Conservation (phyloP, 1,140 invertebrate species). For the Drosophila sechellia region DNA sequence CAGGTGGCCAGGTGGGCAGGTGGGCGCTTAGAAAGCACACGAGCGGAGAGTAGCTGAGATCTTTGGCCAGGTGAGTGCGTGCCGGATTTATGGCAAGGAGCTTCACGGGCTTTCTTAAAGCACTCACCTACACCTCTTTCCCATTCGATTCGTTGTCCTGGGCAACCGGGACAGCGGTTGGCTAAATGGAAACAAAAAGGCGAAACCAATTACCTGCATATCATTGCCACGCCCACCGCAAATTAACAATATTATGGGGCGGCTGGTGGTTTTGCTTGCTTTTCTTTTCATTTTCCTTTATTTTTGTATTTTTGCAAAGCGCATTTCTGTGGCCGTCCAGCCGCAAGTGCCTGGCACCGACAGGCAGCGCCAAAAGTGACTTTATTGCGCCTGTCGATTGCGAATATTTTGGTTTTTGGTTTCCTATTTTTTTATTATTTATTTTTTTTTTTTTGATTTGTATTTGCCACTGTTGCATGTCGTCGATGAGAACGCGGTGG, state of each 20-base stretch:
- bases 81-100: slow-evolving; percentile 57
- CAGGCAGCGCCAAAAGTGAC: slow-evolving; percentile 39
- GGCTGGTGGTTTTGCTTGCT: neutral
- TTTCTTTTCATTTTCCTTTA: neutral
- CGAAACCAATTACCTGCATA: slow-evolving; percentile 57
- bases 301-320: neutral
- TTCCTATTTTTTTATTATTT: too few species aligned
- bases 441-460: neutral
- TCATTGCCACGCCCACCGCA: slow-evolving; percentile 57
- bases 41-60: too few species aligned
- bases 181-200: slow-evolving; percentile 46
- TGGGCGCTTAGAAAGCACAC: too few species aligned
- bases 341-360: slow-evolving; percentile 71
- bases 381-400: slow-evolving; percentile 77
- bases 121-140: neutral
- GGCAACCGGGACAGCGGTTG: slow-evolving; percentile 26
- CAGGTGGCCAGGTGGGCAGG: slow-evolving; percentile 4
- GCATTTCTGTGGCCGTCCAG: slow-evolving; percentile 16
- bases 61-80: slow-evolving; percentile 28
- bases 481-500: slow-evolving; percentile 21
- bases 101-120: slow-evolving; percentile 23
- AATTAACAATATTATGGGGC: slow-evolving; percentile 51
- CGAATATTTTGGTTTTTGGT: slow-evolving; percentile 35
- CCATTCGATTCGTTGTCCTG: slow-evolving; percentile 11
- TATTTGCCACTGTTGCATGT: slow-evolving; percentile 49